Conservation (phyloP, 2,797 vertebrate species). For the Crocidura indochinensis region DNA sequence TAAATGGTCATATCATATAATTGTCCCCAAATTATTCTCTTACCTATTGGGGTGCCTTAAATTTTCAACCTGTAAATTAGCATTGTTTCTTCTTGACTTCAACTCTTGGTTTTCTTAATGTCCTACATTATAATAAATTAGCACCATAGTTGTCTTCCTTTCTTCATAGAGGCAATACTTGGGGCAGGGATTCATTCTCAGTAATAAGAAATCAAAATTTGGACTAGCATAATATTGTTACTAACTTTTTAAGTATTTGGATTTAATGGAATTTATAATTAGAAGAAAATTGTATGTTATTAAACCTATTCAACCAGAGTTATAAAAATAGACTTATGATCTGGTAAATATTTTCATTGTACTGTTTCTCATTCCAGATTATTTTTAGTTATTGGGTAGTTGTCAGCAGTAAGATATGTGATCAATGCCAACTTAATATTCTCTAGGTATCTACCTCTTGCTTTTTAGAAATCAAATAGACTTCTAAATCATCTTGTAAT, state of each 20-base stretch:
- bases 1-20: not conserved
- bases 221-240: not conserved
- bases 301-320: not conserved
- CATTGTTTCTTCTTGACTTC: not conserved
- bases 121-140: not conserved
- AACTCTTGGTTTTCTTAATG: not conserved
- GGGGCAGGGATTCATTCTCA: too few relatives aligned
- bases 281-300: not conserved
- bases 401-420: not conserved
- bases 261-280: not conserved
- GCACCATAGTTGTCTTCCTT: not conserved
- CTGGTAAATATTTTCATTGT: not conserved
- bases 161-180: too few relatives aligned
- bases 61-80: conserved; percentile 27
- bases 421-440: not conserved
- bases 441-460: not conserved
- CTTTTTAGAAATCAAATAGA: not conserved
- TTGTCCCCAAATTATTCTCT: not conserved
- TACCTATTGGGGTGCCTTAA: not conserved
- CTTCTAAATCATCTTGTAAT: not conserved
- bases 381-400: not conserved
- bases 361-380: not conserved
- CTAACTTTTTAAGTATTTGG: not conserved
- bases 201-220: not conserved
- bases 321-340: conserved; percentile 17